phyloP scores from a whole-genome alignment of 2,888 invertebrate species.

The Junonia oenone region DNA sequence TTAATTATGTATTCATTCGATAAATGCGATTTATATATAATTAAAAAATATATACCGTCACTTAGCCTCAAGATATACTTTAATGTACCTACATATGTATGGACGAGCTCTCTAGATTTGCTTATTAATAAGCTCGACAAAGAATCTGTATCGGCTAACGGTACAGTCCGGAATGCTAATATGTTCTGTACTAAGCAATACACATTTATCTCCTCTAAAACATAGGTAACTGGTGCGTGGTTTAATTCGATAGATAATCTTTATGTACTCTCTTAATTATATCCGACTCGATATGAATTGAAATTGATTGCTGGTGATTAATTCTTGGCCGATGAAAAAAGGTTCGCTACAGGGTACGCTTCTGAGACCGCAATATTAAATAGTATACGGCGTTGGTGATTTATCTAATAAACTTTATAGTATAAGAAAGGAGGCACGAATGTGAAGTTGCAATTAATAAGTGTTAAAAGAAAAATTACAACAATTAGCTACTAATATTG shows the following conservation, averaged over 20 bases:
- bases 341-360: slow-evolving; percentile 23
- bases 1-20: slow-evolving; percentile 11
- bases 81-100: slow-evolving; percentile 45
- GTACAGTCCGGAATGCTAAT: slow-evolving; percentile 50
- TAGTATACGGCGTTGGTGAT: neutral
- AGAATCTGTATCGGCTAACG: slow-evolving; percentile 52
- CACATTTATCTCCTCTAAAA: slow-evolving; percentile 52
- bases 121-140: slow-evolving; percentile 69
- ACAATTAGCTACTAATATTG: neutral
- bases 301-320: slow-evolving; percentile 36
- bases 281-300: slow-evolving; percentile 36
- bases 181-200: slow-evolving; percentile 50
- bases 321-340: slow-evolving; percentile 29
- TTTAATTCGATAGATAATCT: slow-evolving; percentile 44
- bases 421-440: neutral
- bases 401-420: neutral
- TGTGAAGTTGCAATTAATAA: neutral
- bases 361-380: slow-evolving; percentile 17
- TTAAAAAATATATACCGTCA: slow-evolving; percentile 24
- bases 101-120: slow-evolving; percentile 59
- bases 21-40: slow-evolving; percentile 12
- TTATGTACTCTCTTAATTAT: slow-evolving; percentile 40
- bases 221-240: slow-evolving; percentile 43
- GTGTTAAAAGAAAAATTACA: neutral
- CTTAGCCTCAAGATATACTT: slow-evolving; percentile 29